Conservation (phyloP, 2,888 invertebrate species). For the Allygus modestus region DNA sequence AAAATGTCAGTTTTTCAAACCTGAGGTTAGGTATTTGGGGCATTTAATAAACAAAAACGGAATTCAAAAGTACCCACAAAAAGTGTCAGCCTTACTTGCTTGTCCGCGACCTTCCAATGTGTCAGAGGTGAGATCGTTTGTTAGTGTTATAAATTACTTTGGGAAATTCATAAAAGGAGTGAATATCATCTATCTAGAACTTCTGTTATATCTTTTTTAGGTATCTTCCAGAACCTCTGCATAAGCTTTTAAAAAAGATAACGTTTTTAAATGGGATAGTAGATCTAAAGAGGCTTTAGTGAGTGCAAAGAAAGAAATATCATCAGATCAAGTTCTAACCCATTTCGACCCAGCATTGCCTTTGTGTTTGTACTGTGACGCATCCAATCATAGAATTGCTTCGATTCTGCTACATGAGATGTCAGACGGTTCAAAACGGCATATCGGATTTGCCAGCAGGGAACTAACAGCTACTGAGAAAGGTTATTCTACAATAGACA, state of each 20-base stretch:
- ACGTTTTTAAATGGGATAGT: constrained; percentile 30
- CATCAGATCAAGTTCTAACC: background rate
- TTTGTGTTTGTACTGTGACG: constrained; percentile 54
- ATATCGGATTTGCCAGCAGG: constrained; percentile 67
- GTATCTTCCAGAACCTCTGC: too few species aligned
- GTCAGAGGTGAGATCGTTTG: constrained; percentile 69
- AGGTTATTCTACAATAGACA: constrained; percentile 53
- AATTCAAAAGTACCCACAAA: constrained; percentile 68
- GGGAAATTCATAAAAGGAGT: constrained; percentile 38
- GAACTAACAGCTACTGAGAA: background rate
- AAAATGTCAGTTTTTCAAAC: constrained; percentile 70
- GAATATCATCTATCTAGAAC: too few species aligned
- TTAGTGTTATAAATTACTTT: constrained; percentile 70
- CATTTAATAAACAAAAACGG: too few species aligned
- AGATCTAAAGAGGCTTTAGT: background rate
- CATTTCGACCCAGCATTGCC: background rate
- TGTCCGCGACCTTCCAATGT: constrained; percentile 68
- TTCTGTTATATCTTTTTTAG: constrained; percentile 12
- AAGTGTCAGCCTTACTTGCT: too few species aligned
- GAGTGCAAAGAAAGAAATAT: constrained; percentile 1
- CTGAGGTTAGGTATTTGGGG: constrained; percentile 69
- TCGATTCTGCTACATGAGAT: too few species aligned
- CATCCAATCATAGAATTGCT: too few species aligned
- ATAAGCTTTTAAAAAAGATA: constrained; percentile 31
- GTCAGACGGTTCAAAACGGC: too few species aligned